Conservation (phyloP, 2,113 vertebrate species). For the Pangasianodon hypophthalmus region DNA sequence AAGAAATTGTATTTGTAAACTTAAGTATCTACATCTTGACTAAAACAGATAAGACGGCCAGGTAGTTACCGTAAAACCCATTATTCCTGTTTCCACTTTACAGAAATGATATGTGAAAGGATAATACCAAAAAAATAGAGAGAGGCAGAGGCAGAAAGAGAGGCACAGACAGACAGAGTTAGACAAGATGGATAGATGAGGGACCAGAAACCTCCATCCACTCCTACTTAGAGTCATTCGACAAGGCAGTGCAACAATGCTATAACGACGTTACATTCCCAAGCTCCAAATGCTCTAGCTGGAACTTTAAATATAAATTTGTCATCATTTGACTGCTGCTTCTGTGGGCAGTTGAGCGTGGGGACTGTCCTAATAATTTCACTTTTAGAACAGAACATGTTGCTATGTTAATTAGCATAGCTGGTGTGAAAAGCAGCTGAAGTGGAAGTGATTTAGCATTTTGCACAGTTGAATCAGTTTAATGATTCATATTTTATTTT, state of each 20-base stretch:
- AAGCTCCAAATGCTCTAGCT: background rate
- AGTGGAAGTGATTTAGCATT: constrained; percentile 19
- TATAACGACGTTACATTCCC: background rate
- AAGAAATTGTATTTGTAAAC: background rate
- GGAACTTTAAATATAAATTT: background rate
- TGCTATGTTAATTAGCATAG: background rate
- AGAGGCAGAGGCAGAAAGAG: background rate
- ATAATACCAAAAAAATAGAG: background rate
- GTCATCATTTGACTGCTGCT: background rate
- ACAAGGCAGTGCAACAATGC: background rate
- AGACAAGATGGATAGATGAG: background rate
- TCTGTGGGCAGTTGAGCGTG: background rate
- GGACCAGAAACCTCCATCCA: background rate
- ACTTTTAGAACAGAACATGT: constrained; percentile 7
- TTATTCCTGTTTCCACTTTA: background rate
- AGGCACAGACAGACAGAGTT: background rate
- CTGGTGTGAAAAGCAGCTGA: background rate
- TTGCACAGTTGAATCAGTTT: background rate
- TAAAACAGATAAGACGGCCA: background rate
- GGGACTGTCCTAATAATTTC: background rate
- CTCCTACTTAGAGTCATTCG: background rate
- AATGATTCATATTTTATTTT: constrained; percentile 34
- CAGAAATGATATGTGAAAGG: background rate
- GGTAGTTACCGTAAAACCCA: background rate
- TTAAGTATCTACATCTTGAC: background rate